phyloP scores from a whole-genome alignment of 2,113 vertebrate species.

The Pomatorhinus ruficollis region DNA sequence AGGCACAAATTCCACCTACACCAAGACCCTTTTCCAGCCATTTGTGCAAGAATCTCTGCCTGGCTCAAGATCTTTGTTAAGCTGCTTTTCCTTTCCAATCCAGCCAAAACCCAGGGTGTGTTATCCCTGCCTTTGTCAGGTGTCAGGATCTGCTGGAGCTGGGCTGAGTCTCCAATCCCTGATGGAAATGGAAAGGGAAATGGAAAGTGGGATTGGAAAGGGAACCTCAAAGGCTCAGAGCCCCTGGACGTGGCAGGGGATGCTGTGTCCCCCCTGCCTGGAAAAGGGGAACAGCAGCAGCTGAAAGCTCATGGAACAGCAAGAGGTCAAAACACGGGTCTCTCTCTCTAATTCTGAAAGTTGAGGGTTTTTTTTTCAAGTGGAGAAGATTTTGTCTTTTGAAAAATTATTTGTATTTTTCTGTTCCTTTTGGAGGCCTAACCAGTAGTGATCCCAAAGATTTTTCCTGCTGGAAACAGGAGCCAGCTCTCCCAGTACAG shows the following conservation, averaged over 20 bases:
- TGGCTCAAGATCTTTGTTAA: not conserved
- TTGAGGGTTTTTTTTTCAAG: not conserved
- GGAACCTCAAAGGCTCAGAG: not conserved
- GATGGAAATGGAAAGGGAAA: not conserved
- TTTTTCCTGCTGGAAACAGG: not conserved
- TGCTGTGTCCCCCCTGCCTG: not conserved
- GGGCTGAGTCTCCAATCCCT: not conserved
- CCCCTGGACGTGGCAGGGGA: not conserved
- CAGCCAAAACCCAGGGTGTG: not conserved
- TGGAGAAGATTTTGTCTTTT: not conserved
- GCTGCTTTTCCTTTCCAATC: not conserved
- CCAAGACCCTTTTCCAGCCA: not conserved
- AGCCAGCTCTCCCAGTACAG: not conserved
- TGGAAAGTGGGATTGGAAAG: not conserved
- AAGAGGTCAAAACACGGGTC: not conserved
- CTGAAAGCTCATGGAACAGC: not conserved
- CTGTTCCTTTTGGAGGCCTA: not conserved
- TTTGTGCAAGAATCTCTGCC: not conserved
- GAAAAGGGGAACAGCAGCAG: not conserved
- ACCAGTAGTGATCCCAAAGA: not conserved
- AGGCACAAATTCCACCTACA: not conserved
- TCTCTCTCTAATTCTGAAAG: not conserved
- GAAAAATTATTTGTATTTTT: not conserved
- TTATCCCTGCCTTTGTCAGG: not conserved
- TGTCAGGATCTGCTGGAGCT: not conserved